Base-by-base conservation (phyloP, 2,113 vertebrate genomes). In the Solea senegalensis region DNA sequence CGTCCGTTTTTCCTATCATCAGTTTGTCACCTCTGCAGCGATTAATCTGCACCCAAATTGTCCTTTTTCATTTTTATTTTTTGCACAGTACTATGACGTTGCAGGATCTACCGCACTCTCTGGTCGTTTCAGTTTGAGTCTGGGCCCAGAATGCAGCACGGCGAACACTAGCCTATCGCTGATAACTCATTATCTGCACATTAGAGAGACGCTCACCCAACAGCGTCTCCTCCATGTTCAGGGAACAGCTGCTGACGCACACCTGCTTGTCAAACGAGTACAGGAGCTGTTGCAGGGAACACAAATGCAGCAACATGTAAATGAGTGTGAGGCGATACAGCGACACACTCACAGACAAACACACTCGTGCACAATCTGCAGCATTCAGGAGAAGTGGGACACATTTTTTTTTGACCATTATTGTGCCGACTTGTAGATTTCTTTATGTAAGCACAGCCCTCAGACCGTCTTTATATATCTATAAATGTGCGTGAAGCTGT, bases 241-340 rank as follows among this genome's bases (percentile, higher is more conserved):
- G 68, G 0, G 97, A 98, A 76, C 96, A 96, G 86, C 97, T 98
- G 93, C 95, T 93, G 80, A 97, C 91, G 80, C 75, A 90, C 59
- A 97, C 91, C 82, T 96, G 94, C 92, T 93, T 95, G 91, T 99
- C 97, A 91, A 98, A 98, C 14, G 93, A 92, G 89, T 98, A 99
- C 57, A 99, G 92, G 70, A 95, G 93, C 97, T 98, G 78, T 69
- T 57, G 72, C 26, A 40, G 34, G 54, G 65, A 78, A 80, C 26
- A 72, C 57, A 61, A 0, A 69, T 48, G 45, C 15, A 65, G 45
- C 51, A 11, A 60, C 60, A 66, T 14, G 45, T 28, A 55, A 46
- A 68, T 40, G 27, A 21, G 43, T 15, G 28, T 12, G 15, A 43
- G 7, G 8, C 10, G 28, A 41, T 12, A 55, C 27, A 58, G 34